Percentiles rank a stretch among this genome's conserved stretches.
Evolutionary conservation across 1,140 invertebrate genomes (phyloP).

Genomic region (Achatina immaculata): DNA sequence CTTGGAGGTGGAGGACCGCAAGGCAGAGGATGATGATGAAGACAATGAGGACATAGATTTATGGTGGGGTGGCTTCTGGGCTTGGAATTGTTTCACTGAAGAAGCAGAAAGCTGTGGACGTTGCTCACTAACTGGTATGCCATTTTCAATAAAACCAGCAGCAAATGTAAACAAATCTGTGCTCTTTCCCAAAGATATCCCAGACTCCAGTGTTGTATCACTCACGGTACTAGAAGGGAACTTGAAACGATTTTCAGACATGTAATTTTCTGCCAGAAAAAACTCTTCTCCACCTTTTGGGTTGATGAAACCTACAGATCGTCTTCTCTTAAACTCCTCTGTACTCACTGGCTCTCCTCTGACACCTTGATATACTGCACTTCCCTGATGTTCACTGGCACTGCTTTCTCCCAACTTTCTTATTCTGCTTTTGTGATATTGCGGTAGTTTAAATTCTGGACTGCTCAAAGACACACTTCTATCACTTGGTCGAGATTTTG

Average conservation of each 20-base stretch:
- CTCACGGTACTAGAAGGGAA: not conserved
- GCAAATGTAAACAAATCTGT: not conserved
- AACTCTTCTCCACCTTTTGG: constrained; percentile 7
- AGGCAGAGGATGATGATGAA: not conserved
- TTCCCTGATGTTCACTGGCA: not conserved
- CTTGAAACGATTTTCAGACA: constrained; percentile 27
- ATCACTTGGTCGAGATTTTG: not conserved
- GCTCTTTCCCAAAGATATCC: not conserved
- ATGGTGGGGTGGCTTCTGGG: not conserved
- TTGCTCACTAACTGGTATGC: not conserved
- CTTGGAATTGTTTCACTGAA: not conserved
- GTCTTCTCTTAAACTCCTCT: not conserved
- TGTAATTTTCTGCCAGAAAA: constrained; percentile 32
- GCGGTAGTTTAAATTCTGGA: constrained; percentile 23
- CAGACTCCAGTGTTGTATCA: not conserved
- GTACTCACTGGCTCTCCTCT: no score
- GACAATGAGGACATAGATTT: not conserved
- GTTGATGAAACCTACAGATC: constrained; percentile 15
- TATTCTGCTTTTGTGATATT: constrained; percentile 8
- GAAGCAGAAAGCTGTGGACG: not conserved
- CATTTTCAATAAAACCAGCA: not conserved
- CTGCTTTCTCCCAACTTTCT: not conserved
- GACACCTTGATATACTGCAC: not conserved
- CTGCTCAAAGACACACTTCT: not conserved
- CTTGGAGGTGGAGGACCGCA: not conserved